Percentiles rank a stretch among this genome's conserved stretches.
Conservation (phyloP, 2,888 invertebrate species). For the Cylloceria caligata region DNA sequence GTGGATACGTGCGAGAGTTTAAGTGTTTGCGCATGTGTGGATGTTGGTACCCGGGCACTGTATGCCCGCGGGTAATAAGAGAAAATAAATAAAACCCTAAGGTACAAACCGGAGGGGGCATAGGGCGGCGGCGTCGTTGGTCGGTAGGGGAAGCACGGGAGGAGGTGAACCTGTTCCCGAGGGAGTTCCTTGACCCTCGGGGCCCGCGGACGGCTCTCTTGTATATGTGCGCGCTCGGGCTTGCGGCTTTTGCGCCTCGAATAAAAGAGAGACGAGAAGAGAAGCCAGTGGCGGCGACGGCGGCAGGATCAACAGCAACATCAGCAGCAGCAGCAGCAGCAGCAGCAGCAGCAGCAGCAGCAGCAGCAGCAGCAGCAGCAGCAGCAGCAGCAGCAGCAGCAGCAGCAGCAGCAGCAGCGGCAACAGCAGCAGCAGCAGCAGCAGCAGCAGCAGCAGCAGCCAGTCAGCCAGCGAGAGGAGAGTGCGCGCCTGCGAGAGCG, state of each 20-base stretch:
- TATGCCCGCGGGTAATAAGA: slow-evolving; percentile 69
- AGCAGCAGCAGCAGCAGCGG: slow-evolving; percentile 17
- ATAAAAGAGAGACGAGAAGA: slow-evolving; percentile 38
- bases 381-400: slow-evolving; percentile 60
- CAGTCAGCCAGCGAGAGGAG: slow-evolving; percentile 72
- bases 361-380: background rate
- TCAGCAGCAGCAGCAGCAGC: background rate
- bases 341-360: slow-evolving; percentile 56
- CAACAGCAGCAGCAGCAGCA: background rate
- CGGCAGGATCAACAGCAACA: background rate
- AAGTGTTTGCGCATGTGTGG: slow-evolving; percentile 38
- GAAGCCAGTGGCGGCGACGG: slow-evolving; percentile 46
- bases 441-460: slow-evolving; percentile 52
- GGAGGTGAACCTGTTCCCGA: slow-evolving; percentile 85
- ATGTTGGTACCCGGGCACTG: slow-evolving; percentile 50
- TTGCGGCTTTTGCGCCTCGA: slow-evolving; percentile 49
- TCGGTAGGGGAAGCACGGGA: slow-evolving; percentile 72
- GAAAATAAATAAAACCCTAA: slow-evolving; percentile 69
- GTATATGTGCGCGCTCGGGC: slow-evolving; percentile 30
- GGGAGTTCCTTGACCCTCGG: slow-evolving; percentile 85
- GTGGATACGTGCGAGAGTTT: slow-evolving; percentile 16
- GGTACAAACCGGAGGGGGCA: slow-evolving; percentile 78
- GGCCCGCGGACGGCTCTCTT: slow-evolving; percentile 73
- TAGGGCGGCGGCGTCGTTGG: slow-evolving; percentile 72
- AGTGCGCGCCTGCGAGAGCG: slow-evolving; percentile 77